Evolutionary conservation across 2,113 vertebrate species (phyloP), one percentile per base, ranked within the genome.

Genomic region (Cyrtonyx montezumae): DNA sequence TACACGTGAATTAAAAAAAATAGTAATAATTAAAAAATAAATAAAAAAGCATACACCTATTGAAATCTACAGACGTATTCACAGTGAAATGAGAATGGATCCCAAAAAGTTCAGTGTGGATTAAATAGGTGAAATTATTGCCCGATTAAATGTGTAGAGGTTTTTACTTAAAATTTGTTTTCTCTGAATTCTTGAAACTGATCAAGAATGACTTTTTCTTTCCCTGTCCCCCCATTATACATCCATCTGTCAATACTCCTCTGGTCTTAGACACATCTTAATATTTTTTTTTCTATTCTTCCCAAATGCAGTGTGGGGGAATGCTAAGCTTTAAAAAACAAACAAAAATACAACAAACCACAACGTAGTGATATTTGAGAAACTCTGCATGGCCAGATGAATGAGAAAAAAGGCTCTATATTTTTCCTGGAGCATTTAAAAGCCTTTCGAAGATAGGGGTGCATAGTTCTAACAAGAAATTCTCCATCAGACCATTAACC

Each of bases 391-490:
- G 40, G 30, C 30, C 30, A 42, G 71, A 86, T 11, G 28, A 87
- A 34, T 2, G 4, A 12, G 34, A 79, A 49, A 69, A 32, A 53
- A 69, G 77, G 42, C 21, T 30, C 30, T 6, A 0, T 21, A 14
- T 49, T 17, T 82, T 70, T 75, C 61, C 51, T 34, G 46, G 83
- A 67, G 49, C 1, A 0, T 55, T 78, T 48, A 21, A 32, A 79
- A 71, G 32, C 4, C 55, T 10, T 0, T 23, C 0, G 0, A 77
- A 70, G 25, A 30, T 22, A 48, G 26, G 25, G 18, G 79, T 58
- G 26, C 1, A 25, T 43, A n/a, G 20, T 53, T 21, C 13, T 43
- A 20, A 43, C 48, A 66, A 28, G 34, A 43, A 66, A 79, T 40
- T 43, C 32, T 13, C 26, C 48, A 13, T 40, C 40, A 63, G 30